Evolutionary conservation across 2,797 vertebrate species (phyloP).

Genomic region (Enteromius unitaeniatus): DNA sequence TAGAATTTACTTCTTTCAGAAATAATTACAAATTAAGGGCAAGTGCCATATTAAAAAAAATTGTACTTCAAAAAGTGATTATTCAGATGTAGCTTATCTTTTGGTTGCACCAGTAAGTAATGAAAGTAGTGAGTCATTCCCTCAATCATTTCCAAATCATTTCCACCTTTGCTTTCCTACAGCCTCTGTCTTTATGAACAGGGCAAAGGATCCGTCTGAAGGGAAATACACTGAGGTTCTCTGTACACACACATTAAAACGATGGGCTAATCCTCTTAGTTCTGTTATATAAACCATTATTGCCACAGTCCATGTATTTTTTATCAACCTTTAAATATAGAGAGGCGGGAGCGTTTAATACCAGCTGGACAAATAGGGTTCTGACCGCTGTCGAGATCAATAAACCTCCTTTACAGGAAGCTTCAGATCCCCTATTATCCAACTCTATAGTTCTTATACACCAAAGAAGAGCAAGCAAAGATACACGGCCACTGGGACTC

Average conservation of each 20-base stretch:
- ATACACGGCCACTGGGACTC: slow-evolving; percentile 49
- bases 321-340: slow-evolving; percentile 57
- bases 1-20: not conserved
- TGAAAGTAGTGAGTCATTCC: not conserved
- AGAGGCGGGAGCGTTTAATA: slow-evolving; percentile 46
- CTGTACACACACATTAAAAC: slow-evolving; percentile 30
- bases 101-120: not conserved
- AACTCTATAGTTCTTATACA: slow-evolving; percentile 54
- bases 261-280: slow-evolving; percentile 28
- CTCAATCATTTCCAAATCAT: not conserved
- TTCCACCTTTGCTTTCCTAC: not conserved
- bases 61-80: too few relatives aligned
- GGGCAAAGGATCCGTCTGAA: slow-evolving; percentile 10
- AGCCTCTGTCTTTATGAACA: slow-evolving; percentile 17
- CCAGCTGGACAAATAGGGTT: slow-evolving; percentile 49
- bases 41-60: not conserved
- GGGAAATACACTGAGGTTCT: slow-evolving; percentile 28
- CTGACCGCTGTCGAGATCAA: slow-evolving; percentile 57
- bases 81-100: not conserved
- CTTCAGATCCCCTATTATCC: slow-evolving; percentile 61
- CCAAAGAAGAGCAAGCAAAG: slow-evolving; percentile 56
- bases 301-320: slow-evolving; percentile 51
- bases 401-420: slow-evolving; percentile 58
- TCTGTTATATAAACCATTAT: slow-evolving; percentile 34
- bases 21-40: too few relatives aligned